Evolutionary conservation across 2,797 vertebrate species (phyloP), one percentile per base, ranked within the genome.

Genomic region (Poeciliopsis gracilis): DNA sequence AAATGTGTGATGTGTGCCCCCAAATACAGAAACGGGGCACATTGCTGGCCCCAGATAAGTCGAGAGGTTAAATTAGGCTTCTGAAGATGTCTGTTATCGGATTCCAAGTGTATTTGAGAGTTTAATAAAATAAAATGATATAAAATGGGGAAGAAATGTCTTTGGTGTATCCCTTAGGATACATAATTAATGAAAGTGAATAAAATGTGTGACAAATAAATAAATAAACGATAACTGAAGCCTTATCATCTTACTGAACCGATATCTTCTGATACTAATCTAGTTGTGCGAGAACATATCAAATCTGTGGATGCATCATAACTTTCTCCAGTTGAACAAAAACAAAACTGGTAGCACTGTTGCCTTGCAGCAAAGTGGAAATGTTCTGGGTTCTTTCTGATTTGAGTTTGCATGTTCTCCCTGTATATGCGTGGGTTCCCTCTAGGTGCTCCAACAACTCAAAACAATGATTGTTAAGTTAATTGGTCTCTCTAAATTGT

Each of bases 1-100:
- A 88, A 85, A 90, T 77, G 77, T 74, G 67, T 83, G 78, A 90
- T 77, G 77, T 73, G 67, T 83, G 78, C 82, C 53, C 79, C 45
- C 4, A 78, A 78, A 46, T 81, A 80, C 25, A 84, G 36, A 28
- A n/a, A 63, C 11, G 46, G 23, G 75, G 72, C 20, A 75, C 41
- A 70, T 51, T 1, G 46, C 2, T 2, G 41, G 51, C 77, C 76
- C 72, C 3, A 0, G 59, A 47, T 81, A 82, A 88, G 69, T 85
- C 33, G 38, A 74, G 70, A 75, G 73, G 61, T 72, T 78, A 30
- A 38, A 67, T 41, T 67, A 13, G 47, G 53, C 13, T 81, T 49
- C 15, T 66, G 12, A 59, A 41, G 57, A 73, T 72, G 59, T 25
- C 78, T 28, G 49, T 49, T 49, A 47, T 30, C 2, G 20, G 72